Percentiles rank a stretch among this genome's conserved stretches.
Evolutionary conservation across 2,113 vertebrate species (phyloP).

Genomic region (Myocastor coypus): DNA sequence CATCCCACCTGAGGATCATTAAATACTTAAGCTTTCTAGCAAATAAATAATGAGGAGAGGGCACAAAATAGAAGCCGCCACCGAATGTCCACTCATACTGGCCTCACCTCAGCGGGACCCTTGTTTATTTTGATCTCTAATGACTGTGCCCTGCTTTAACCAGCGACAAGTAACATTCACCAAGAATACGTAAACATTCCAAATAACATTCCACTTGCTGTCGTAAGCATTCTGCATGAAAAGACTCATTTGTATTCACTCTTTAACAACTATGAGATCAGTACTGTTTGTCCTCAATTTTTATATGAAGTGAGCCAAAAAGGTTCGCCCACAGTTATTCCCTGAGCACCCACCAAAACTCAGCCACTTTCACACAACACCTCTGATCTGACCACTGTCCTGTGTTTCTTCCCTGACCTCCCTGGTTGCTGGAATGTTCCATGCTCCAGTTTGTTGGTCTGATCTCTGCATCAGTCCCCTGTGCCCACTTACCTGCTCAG

Average conservation of each 20-base stretch:
- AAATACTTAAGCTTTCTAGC: neutral
- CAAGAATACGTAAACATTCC: neutral
- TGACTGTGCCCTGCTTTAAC: neutral
- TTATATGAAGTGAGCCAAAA: neutral
- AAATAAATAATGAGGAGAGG: neutral
- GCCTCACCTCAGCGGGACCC: neutral
- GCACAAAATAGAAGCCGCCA: neutral
- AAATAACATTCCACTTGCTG: neutral
- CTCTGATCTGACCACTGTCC: neutral
- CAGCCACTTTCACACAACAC: neutral
- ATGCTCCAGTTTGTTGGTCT: neutral
- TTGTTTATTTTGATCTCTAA: neutral
- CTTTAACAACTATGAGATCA: neutral
- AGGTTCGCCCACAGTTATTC: neutral
- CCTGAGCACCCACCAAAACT: neutral
- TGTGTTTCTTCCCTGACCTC: neutral
- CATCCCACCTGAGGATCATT: neutral
- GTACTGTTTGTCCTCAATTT: neutral
- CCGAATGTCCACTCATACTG: neutral
- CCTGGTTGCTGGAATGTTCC: neutral
- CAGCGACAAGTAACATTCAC: neutral
- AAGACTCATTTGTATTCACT: neutral
- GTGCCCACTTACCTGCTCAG: rapidly evolving
- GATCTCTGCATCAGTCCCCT: neutral
- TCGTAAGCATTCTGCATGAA: neutral